Evolutionary conservation across 2,888 invertebrate genomes (phyloP), one percentile per base, ranked within the genome.

Genomic region (Trachelus stipa): DNA sequence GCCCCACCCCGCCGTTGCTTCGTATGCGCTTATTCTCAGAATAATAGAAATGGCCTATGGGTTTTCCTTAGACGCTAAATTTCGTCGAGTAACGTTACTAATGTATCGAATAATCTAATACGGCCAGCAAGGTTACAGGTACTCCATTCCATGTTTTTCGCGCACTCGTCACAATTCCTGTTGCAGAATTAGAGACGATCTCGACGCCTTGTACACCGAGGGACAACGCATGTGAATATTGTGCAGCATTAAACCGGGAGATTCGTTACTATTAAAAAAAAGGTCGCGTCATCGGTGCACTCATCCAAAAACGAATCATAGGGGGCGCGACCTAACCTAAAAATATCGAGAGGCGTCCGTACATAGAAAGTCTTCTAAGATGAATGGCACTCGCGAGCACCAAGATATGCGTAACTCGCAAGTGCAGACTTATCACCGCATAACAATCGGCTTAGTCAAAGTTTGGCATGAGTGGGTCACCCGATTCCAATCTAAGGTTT

Each of bases 401-500:
- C 23, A 23, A 56, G 56, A 56, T 56, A 56, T 56, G 56, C 23
- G 56, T 56, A 56, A 56, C 56, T 23, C 56, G 56, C 56, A 56
- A 56, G 56, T 56, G 56, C 9, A 56, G 23, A 56, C 56, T 56
- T 56, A 56, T 56, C 56, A 56, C 23, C 81, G 84, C 85, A 80
- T 83, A 81, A 87, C 83, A 83, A 87, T 87, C 82, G 79, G 12
- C 77, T 86, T 84, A 82, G 77, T 81, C 81, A 73, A 83, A 75
- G 80, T 81, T 79, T 81, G 81, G 77, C 78, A 84, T 82, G 87
- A 85, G 85, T 88, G 86, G 88, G 87, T 88, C 88, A 87, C 88
- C 87, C 89, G 89, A 89, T 89, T 90, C 85, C 88, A 88, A 88
- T 87, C 87, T 85, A 82, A 88, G 88, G 87, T 87, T 89, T 91